Evolutionary conservation across 92 coral and sea anemone species (phyloP).

Genomic region (Desmophyllum pertusum): DNA sequence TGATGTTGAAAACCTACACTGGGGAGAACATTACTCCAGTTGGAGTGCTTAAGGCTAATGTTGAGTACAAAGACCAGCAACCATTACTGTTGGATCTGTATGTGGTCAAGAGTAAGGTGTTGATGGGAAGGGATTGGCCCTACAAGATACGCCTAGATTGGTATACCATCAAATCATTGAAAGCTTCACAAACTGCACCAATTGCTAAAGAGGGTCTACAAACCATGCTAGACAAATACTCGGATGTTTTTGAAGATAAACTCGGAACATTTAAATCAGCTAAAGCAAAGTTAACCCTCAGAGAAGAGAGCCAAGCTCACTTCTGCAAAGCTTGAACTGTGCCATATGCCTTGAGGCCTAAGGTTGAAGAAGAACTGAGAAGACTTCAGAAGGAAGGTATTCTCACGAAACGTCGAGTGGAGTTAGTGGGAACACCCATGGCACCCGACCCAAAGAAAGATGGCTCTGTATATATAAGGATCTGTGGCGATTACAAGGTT

Average conservation of each 20-base stretch:
- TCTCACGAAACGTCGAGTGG: no score
- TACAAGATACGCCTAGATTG: no score
- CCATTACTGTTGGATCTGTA: background rate
- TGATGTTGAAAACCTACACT: constrained; percentile 18
- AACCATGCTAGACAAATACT: constrained; percentile 1
- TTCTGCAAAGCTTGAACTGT: no score
- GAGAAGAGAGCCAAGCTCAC: no score
- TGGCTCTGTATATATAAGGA: constrained; percentile 38
- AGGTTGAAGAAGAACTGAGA: no score
- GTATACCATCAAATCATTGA: no score
- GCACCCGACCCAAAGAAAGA: constrained; percentile 28
- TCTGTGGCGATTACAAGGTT: constrained; percentile 36
- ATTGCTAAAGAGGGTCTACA: no score
- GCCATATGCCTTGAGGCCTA: no score
- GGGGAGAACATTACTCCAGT: constrained; percentile 23
- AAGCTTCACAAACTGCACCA: background rate
- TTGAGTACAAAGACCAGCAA: constrained; percentile 16
- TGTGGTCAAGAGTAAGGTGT: no score
- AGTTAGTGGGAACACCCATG: no score
- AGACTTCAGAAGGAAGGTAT: no score
- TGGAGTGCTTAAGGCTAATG: constrained; percentile 43
- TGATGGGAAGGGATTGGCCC: no score
- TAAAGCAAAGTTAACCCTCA: background rate
- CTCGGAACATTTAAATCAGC: background rate
- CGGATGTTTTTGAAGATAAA: background rate